These are phyloP conservation scores for Leptopilina myrica DNA, from an alignment of 2,888 invertebrate species.

Conservation along the genomic window DNA sequence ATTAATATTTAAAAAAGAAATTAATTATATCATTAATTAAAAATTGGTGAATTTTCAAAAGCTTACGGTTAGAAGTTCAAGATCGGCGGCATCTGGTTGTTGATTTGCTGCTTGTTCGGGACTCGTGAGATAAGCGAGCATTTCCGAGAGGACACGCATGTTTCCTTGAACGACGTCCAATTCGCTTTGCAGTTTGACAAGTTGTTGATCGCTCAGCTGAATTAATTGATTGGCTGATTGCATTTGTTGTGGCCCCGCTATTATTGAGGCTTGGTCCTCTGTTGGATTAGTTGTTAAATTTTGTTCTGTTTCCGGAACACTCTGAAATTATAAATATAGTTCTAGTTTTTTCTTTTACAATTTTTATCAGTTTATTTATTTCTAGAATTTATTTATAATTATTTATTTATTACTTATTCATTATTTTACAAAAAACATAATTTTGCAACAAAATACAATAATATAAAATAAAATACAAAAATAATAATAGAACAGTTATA, in stretches of 20 bases:
- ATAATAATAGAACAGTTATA: too few relatives aligned
- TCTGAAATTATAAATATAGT: conserved; percentile 62
- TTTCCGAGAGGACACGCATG: conserved; percentile 95
- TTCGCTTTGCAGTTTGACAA: conserved; percentile 93
- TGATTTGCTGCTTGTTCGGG: conserved; percentile 75
- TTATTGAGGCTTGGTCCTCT: conserved; percentile 56
- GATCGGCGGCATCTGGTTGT: conserved; percentile 90
- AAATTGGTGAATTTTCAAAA: too few relatives aligned
- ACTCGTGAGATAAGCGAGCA: conserved; percentile 93
- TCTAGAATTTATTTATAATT: too few relatives aligned
- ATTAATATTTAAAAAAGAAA: too few relatives aligned
- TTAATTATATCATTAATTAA: not conserved
- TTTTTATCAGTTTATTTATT: too few relatives aligned
- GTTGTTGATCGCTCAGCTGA: conserved; percentile 86
- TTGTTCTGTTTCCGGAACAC: conserved; percentile 72
- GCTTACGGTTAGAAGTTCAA: conserved; percentile 88
- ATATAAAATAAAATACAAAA: too few relatives aligned
- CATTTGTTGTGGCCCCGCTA: conserved; percentile 47
- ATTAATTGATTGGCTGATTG: conserved; percentile 73
- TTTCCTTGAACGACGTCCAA: conserved; percentile 95
- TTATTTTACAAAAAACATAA: too few relatives aligned
- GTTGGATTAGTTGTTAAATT: conserved; percentile 54
- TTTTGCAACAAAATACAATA: too few relatives aligned
- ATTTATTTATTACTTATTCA: too few relatives aligned
- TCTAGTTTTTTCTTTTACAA: not conserved